Base-by-base conservation (phyloP, 2,888 invertebrate genomes). In the Blastobasis adustella region DNA sequence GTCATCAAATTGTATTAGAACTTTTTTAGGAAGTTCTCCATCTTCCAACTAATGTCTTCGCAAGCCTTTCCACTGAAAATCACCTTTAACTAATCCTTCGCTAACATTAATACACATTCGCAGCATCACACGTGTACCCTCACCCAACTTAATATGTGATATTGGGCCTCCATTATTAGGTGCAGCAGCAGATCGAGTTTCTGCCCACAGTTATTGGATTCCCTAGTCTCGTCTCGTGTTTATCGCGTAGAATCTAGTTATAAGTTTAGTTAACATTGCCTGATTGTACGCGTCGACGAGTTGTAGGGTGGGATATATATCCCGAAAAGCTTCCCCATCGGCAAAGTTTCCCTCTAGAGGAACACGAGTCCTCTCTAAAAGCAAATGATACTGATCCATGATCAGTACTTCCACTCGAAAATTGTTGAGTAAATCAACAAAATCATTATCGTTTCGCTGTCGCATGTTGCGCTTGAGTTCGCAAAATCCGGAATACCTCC, bases 201-300 rank as follows among this genome's bases (percentile, higher is more conserved):
- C 7, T 46, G 37, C 6, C 37, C 37, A n/a, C 4, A 37, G 46
- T 38, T 23, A 23, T 23, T 23, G 23, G 23, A 23, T 23, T 46
- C 37, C 46, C 37, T 46, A 46, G 37, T 23, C 46, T 46, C 46
- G 38, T 46, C 46, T 46, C 46, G 46, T 4, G 46, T 46, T 46
- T 9, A 46, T 46, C 37, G 46, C n/a, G 37, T 38, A 38, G 4
- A 46, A 46, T 38, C 38, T 46, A 1, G 46, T 46, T 46, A 36
- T 46, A 23, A 4, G 8, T 37, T 46, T 36, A 46, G 46, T 23
- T 37, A 46, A 46, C 46, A 46, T 46, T 46, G 36, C 38, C 39
- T 5, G 46, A 5, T 46, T 46, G 46, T 46, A 46, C 46, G 6
- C 46, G 36, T 46, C 36, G 10, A 46, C 37, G 37, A 46, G 46